phyloP scores from a whole-genome alignment of 2,113 vertebrate genomes.

The Chaetodon auriga region DNA sequence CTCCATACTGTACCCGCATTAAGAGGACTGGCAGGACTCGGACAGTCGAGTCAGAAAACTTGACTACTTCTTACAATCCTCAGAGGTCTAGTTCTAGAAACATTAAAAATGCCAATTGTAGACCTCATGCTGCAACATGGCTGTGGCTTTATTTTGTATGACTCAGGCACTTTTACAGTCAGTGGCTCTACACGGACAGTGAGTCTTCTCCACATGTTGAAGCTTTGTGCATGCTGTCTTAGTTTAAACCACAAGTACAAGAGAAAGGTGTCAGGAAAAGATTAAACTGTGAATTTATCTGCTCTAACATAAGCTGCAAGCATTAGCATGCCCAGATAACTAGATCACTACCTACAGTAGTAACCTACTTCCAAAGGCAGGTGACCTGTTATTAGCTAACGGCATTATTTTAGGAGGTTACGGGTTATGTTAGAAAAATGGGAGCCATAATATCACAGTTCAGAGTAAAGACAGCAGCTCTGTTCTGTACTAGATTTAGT shows the following conservation, averaged over 20 bases:
- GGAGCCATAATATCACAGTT: background rate
- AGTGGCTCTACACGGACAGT: background rate
- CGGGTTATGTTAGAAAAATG: background rate
- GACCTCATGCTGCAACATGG: background rate
- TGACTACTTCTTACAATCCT: conserved; percentile 22
- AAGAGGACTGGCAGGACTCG: conserved; percentile 34
- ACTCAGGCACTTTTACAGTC: conserved; percentile 1
- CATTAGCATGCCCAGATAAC: background rate
- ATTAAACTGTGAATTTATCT: background rate
- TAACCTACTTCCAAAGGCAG: background rate
- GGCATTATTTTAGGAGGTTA: background rate
- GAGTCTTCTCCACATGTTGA: background rate
- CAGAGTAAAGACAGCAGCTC: background rate
- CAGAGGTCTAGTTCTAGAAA: conserved; percentile 10
- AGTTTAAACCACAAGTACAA: background rate
- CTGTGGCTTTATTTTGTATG: background rate
- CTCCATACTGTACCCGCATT: conserved; percentile 41
- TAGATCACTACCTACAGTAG: background rate
- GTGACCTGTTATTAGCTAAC: background rate
- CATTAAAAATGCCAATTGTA: conserved; percentile 2
- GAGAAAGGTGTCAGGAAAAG: background rate
- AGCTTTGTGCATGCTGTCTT: no score
- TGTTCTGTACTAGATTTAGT: background rate
- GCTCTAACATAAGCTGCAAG: background rate
- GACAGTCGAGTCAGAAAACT: conserved; percentile 40